These are phyloP conservation scores for Galago senegalensis DNA, from an alignment of 2,797 vertebrate species.

Conservation along the genomic window DNA sequence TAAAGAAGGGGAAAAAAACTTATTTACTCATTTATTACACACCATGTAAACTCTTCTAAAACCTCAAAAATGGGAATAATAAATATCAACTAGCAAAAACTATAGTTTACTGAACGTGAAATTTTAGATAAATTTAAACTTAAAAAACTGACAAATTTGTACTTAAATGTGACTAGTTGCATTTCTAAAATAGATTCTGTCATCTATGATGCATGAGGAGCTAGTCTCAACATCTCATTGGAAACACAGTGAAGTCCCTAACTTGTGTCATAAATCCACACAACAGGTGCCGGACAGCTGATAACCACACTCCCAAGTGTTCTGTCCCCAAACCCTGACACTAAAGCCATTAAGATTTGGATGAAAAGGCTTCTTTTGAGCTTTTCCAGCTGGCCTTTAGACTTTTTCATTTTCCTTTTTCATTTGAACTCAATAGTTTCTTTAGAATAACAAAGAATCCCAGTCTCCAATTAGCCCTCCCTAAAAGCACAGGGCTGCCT, in stretches of 20 bases:
- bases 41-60: background rate
- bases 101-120: background rate
- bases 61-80: background rate
- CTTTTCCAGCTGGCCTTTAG: slow-evolving; percentile 78
- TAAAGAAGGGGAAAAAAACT: slow-evolving; percentile 29
- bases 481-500: slow-evolving; percentile 80
- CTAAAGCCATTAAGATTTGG: slow-evolving; percentile 53
- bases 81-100: background rate
- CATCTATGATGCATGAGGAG: background rate
- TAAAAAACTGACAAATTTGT: slow-evolving; percentile 46
- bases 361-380: slow-evolving; percentile 83
- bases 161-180: background rate
- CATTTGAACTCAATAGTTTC: slow-evolving; percentile 77
- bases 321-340: slow-evolving; percentile 61
- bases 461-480: slow-evolving; percentile 74
- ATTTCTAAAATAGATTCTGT: slow-evolving; percentile 59
- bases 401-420: slow-evolving; percentile 66
- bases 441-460: slow-evolving; percentile 84
- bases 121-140: slow-evolving; percentile 63
- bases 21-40: slow-evolving; percentile 7
- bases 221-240: slow-evolving; percentile 7
- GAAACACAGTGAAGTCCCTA: slow-evolving; percentile 72
- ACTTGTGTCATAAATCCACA: slow-evolving; percentile 61
- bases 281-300: slow-evolving; percentile 78
- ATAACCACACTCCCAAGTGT: slow-evolving; percentile 61